phyloP scores from a whole-genome alignment of 1,140 invertebrate genomes.

The Neoseiulus cucumeris region DNA sequence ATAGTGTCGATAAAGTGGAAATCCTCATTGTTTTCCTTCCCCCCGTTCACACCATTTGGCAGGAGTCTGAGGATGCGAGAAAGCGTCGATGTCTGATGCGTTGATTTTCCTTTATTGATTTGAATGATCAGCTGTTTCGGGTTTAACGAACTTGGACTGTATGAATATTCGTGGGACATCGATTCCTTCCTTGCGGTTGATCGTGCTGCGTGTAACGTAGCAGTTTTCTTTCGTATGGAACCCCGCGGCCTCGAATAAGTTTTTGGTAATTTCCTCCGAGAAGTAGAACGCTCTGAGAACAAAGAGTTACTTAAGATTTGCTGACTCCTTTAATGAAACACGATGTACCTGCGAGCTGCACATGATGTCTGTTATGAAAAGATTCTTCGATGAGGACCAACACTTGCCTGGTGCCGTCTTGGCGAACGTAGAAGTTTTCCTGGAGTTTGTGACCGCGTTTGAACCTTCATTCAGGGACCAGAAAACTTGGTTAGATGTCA shows the following conservation, averaged over 20 bases:
- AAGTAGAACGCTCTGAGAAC: conserved; percentile 22
- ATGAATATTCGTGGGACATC: conserved; percentile 75
- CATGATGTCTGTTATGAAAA: no score
- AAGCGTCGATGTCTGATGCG: no score
- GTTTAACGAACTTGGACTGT: conserved; percentile 55
- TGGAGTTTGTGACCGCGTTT: conserved; percentile 72
- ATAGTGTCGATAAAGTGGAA: no score
- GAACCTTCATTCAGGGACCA: conserved; percentile 33
- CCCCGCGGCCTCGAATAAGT: conserved; percentile 41
- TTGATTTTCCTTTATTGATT: no score
- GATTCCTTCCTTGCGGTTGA: conserved; percentile 74
- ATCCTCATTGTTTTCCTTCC: no score
- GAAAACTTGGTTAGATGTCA: no score
- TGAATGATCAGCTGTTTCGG: no score
- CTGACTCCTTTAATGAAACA: no score
- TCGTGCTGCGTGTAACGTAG: conserved; percentile 63
- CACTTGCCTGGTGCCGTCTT: conserved; percentile 77
- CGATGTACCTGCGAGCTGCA: no score
- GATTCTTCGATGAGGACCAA: no score
- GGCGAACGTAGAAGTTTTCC: conserved; percentile 86
- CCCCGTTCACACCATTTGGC: no score
- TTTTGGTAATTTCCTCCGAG: conserved; percentile 26
- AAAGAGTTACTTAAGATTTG: background rate
- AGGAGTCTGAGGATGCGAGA: no score
- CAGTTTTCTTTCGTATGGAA: conserved; percentile 43